Evolutionary conservation across 2,888 invertebrate genomes (phyloP), one percentile per base, ranked within the genome.

Genomic region (Pharmacophagus antenor): DNA sequence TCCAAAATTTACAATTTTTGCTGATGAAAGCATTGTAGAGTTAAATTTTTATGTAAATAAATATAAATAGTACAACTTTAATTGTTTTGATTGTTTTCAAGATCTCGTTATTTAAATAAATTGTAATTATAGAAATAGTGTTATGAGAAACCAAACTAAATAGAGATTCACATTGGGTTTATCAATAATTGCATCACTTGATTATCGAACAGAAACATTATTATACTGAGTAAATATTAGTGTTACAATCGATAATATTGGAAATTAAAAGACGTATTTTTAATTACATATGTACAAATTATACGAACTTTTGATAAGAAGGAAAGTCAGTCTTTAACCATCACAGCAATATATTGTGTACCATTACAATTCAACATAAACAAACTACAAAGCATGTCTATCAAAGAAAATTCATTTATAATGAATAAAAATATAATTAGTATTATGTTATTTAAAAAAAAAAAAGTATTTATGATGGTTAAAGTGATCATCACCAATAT

Each of bases 231-330:
- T 47, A 50, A 31, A 50, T 50, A 60, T 51, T 51, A 56, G 56
- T 53, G 61, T 70, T 70, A 68, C 72, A 68, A 68, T 68, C 70
- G 60, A 62, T 67, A 69, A 72, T 59, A 73, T 71, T 71, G 72
- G 72, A 79, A 78, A 77, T 68, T 66, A 79, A 80, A 77, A 79
- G 70, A 70, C n/a, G n/a, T 76, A 77, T 79, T 84, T 78, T 79
- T 84, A 84, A 84, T 87, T 86, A 86, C 84, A 88, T 87, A 88
- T 88, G 84, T 88, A 89, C 88, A 89, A 76, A 79, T 78, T 80
- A 81, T 77, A 79, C 77, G 80, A 82, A 80, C 75, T 69, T 69
- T 80, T 84, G 85, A 84, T 70, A 75, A 73, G 74, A 84, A 86
- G 86, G 85, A 80, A 81, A 67, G 66, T 59, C 72, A 66, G 66